Conservation (phyloP, 2,888 invertebrate species). For the Dolichomitus sp. region DNA sequence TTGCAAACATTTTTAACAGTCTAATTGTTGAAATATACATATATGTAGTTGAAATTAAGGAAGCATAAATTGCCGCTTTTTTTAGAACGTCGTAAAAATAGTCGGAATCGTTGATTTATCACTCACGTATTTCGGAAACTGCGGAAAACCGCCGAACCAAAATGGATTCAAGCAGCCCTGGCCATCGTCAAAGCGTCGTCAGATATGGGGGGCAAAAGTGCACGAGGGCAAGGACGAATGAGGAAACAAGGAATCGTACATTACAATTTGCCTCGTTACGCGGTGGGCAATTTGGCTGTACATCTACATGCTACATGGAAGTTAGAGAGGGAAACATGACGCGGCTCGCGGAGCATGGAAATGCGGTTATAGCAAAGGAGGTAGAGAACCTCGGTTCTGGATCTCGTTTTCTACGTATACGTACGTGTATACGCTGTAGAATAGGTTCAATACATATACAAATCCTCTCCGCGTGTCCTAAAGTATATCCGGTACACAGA, state of each 20-base stretch:
- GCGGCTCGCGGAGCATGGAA: constrained; percentile 55
- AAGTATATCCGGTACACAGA: constrained; percentile 1
- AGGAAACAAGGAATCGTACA: constrained; percentile 42
- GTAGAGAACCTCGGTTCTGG: constrained; percentile 7
- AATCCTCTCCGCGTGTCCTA: not conserved
- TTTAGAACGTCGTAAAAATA: too few species aligned
- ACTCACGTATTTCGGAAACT: not conserved
- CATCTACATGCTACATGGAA: constrained; percentile 16
- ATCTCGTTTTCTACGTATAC: constrained; percentile 8
- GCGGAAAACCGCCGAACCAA: not conserved
- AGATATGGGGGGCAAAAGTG: constrained; percentile 14
- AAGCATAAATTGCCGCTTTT: too few species aligned
- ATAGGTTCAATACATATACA: not conserved
- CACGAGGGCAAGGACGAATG: constrained; percentile 38
- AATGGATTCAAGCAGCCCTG: not conserved
- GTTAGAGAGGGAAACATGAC: constrained; percentile 43
- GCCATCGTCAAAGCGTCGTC: not conserved
- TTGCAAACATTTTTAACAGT: too few species aligned
- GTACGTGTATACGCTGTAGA: not conserved
- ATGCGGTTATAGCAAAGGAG: constrained; percentile 49
- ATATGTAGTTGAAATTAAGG: too few species aligned
- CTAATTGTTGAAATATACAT: too few species aligned
- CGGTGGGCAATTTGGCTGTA: constrained; percentile 26
- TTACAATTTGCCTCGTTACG: constrained; percentile 52
- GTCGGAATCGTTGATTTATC: not conserved